Evolutionary conservation across 2,888 invertebrate genomes (phyloP).

Genomic region (Eugnorisma glareosa): DNA sequence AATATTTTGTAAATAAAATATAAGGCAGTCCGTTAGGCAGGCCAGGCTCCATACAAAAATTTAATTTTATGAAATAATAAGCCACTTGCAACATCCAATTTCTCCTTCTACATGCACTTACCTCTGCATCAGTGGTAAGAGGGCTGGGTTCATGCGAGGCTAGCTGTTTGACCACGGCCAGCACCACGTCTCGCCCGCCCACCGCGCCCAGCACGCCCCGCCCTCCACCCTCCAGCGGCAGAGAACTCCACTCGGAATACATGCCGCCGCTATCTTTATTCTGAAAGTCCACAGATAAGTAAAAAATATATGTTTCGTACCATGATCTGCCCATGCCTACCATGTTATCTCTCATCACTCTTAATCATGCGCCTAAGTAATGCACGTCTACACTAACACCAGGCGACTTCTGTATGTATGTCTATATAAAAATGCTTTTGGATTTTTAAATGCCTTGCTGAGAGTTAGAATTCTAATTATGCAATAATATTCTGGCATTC

Average conservation of each 20-base stretch:
- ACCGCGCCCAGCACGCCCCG: constrained; percentile 95
- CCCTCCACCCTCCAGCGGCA: constrained; percentile 93
- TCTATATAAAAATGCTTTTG: background rate
- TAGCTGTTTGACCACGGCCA: constrained; percentile 95
- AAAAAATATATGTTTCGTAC: background rate
- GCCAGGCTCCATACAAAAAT: no score
- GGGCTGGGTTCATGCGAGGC: constrained; percentile 96
- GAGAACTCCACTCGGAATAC: constrained; percentile 96
- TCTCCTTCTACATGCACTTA: constrained; percentile 72
- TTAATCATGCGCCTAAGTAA: background rate
- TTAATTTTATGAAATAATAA: constrained; percentile 1
- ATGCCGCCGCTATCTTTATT: constrained; percentile 93
- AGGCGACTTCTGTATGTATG: background rate
- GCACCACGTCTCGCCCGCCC: constrained; percentile 95
- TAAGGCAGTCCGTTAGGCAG: no score
- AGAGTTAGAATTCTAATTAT: background rate
- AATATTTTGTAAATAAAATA: no score
- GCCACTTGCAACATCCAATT: no score
- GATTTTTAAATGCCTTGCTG: background rate
- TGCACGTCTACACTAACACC: background rate
- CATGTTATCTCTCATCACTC: background rate
- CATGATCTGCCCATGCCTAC: background rate
- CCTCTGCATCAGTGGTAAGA: constrained; percentile 96
- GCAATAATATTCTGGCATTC: background rate
- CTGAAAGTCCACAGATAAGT: constrained; percentile 75